phyloP scores from a whole-genome alignment of 1,140 invertebrate species.

The Drosophila busckii region DNA sequence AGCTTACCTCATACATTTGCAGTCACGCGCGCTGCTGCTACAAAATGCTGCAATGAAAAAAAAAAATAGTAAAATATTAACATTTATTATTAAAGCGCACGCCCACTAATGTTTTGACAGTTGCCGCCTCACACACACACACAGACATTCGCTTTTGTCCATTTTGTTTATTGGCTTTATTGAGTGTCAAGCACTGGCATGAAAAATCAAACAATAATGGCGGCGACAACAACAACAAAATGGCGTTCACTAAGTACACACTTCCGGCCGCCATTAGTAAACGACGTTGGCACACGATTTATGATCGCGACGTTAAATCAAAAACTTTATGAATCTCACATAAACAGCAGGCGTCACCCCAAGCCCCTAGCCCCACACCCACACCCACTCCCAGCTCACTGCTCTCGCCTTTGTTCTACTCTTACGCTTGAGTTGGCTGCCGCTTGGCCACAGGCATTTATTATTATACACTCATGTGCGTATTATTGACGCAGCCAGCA shows the following conservation, averaged over 20 bases:
- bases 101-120: neutral
- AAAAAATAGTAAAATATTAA: slow-evolving; percentile 30
- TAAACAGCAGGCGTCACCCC: slow-evolving; percentile 24
- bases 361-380: neutral
- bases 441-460: slow-evolving; percentile 10
- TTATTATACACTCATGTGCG: slow-evolving; percentile 47
- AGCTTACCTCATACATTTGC: slow-evolving; percentile 45
- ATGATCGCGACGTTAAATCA: slow-evolving; percentile 48
- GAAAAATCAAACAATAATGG: slow-evolving; percentile 6
- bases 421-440: no score
- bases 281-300: slow-evolving; percentile 35
- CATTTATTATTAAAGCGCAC: slow-evolving; percentile 21
- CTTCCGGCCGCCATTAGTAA: slow-evolving; percentile 27
- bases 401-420: neutral
- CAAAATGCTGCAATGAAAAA: slow-evolving; percentile 19
- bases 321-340: slow-evolving; percentile 62
- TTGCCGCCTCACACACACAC: neutral
- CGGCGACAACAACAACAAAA: slow-evolving; percentile 9
- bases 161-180: slow-evolving; percentile 59
- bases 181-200: slow-evolving; percentile 60
- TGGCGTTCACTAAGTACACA: slow-evolving; percentile 7
- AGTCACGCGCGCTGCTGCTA: slow-evolving; percentile 14
- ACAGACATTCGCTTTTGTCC: slow-evolving; percentile 2
- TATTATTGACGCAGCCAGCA: slow-evolving; percentile 64
- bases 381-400: neutral